These are phyloP conservation scores for Martes martes DNA, from an alignment of 2,113 vertebrate species.

Conservation along the genomic window DNA sequence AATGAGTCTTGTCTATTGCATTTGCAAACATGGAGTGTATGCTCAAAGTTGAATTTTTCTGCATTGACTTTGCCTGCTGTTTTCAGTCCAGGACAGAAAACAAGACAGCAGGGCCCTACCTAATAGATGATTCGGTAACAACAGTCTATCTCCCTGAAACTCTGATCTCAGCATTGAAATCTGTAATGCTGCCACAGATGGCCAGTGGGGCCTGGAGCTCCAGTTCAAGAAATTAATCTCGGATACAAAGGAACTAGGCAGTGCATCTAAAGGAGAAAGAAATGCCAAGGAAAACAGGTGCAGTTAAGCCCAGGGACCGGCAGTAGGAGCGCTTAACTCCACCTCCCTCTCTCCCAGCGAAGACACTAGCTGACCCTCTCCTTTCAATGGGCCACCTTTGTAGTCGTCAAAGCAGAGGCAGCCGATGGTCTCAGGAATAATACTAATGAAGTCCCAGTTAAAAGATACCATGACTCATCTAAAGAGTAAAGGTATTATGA, in stretches of 20 bases:
- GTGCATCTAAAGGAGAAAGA: neutral
- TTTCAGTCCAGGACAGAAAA: neutral
- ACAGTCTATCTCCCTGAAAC: neutral
- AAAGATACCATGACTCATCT: neutral
- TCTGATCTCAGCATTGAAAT: neutral
- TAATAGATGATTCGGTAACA: neutral
- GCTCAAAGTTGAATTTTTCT: neutral
- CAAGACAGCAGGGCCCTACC: neutral
- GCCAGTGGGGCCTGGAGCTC: neutral
- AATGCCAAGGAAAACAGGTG: neutral
- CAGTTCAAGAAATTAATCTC: neutral
- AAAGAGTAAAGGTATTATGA: conserved; percentile 6
- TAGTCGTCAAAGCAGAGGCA: neutral
- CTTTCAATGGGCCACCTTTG: neutral
- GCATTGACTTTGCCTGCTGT: neutral
- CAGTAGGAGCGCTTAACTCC: neutral
- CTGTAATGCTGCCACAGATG: neutral
- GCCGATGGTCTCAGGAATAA: neutral
- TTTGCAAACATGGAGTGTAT: neutral
- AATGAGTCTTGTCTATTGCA: neutral
- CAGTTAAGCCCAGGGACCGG: neutral
- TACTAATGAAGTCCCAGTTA: neutral
- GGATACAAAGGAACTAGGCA: neutral
- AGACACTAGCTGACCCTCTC: neutral
- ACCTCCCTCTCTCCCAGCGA: neutral